Evolutionary conservation across 2,888 invertebrate species (phyloP).

Genomic region (Pyrocoelia pectoralis): DNA sequence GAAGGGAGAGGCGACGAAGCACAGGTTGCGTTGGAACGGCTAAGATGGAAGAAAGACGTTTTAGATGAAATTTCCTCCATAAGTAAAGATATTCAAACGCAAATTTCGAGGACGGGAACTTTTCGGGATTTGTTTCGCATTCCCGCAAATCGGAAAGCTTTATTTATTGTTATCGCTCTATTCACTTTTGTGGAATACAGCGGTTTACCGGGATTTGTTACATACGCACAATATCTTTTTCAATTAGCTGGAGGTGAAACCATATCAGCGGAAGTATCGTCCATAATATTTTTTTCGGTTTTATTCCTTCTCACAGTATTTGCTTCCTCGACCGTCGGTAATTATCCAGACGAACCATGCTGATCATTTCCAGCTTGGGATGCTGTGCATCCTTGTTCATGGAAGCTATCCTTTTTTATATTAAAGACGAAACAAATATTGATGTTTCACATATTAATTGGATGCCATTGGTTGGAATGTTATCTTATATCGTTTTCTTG

Average conservation of each 20-base stretch:
- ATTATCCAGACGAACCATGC: constrained; percentile 46
- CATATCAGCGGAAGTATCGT: constrained; percentile 45
- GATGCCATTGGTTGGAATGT: constrained; percentile 50
- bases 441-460: constrained; percentile 44
- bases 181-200: constrained; percentile 47
- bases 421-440: constrained; percentile 40
- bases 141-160: constrained; percentile 46
- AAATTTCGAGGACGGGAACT: constrained; percentile 49
- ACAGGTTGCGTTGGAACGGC: constrained; percentile 40
- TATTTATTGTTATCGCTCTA: constrained; percentile 46
- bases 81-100: constrained; percentile 47
- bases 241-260: constrained; percentile 48
- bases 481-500: constrained; percentile 40
- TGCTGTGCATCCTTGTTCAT: constrained; percentile 42
- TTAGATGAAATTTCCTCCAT: constrained; percentile 44
- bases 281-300: constrained; percentile 47
- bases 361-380: constrained; percentile 46
- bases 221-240: constrained; percentile 49
- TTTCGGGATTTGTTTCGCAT: constrained; percentile 48
- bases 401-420: constrained; percentile 47
- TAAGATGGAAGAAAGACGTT: constrained; percentile 45
- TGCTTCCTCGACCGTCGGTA: constrained; percentile 45
- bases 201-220: constrained; percentile 45
- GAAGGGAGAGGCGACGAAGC: constrained; percentile 45
- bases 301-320: constrained; percentile 36